Evolutionary conservation across 2,888 invertebrate species (phyloP), one percentile per base, ranked within the genome.

Genomic region (Zygaena filipendulae): DNA sequence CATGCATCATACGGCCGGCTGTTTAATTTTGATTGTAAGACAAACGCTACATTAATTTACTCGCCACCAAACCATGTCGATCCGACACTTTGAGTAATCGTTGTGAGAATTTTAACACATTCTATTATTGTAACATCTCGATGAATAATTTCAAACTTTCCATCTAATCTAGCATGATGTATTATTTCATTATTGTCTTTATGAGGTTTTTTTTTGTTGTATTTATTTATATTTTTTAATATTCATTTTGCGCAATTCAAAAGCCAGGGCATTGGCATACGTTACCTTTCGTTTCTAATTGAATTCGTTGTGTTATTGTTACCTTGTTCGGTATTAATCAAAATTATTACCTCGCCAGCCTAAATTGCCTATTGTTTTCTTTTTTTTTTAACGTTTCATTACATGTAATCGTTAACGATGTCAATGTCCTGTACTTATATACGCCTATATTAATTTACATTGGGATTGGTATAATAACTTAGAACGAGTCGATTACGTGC

Each of bases 211-310:
- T 39, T 40, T 35, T 41, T 39, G 38, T 30, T 39, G 32, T 33
- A 28, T 23, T 21, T 26, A n/a, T 25, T 32, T 25, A 52, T 57
- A 60, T 60, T 67, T 60, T 57, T 64, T 64, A 63, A 62, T 68
- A 64, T 74, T 75, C 72, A 70, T 72, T 75, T 80, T 66, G 71
- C 70, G 71, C 74, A 67, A 75, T 74, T 72, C 68, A 79, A 83
- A n/a, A 87, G 91, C 91, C 92, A 92, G 92, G 92, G 91, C 92
- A 92, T 91, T 92, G 92, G 91, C 91, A 90, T 84, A 80, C 72
- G 72, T 67, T 75, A 74, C 71, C 63, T 70, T 74, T 66, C 69
- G 61, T 62, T 69, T 72, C 64, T 68, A 75, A 77, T 72, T 72
- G 71, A 77, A 77, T 74, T 63, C 62, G 61, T 68, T 62, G 61